Evolutionary conservation across 1,140 invertebrate species (phyloP), one percentile per base, ranked within the genome.

Genomic region (Papilio xuthus): DNA sequence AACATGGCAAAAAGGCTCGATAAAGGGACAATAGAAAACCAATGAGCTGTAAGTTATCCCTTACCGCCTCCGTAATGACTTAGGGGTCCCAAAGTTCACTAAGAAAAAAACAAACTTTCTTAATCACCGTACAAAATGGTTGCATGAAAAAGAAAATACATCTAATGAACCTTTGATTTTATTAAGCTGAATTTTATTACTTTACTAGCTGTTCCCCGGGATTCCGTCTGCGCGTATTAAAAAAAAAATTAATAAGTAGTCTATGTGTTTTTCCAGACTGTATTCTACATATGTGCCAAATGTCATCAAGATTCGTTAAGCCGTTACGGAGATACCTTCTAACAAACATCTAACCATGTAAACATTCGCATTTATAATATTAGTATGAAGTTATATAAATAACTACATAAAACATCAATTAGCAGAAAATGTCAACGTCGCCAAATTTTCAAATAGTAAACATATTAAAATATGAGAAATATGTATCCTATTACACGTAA

Each of bases 11-110:
- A 80, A 81, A 79, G 79, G 82, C 81, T 80, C 77, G 84, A 80
- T 84, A 81, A 86, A 82, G 82, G 83, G 85, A 89, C 87, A 87
- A 90, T 89, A 84, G 84, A 85, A 87, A 86, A 84, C 85, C 86
- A 90, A 90, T 90, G 88, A 86, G 81, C 78, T 83, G 85, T 86
- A 85, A 88, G 83, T 87, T 89, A 88, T 88, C 83, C 85, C 80
- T 83, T 80, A 80, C 74, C 81, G 78, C 77, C 78, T 82, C 77
- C 83, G 82, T 88, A 88, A 85, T 87, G 82, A 83, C 37, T 20
- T 80, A 79, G 80, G 73, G 81, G 72, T 78, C 71, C n/a, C 79
- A 77, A 84, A 81, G 73, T 82, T 80, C 63, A 76, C 44, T 73
- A 67, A 79, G 37, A 78, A 72, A 53, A 76, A 84, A 82, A 82